Evolutionary conservation across 2,888 invertebrate species (phyloP), one percentile per base, ranked within the genome.

Genomic region (Stenoptilia bipunctidactyla): DNA sequence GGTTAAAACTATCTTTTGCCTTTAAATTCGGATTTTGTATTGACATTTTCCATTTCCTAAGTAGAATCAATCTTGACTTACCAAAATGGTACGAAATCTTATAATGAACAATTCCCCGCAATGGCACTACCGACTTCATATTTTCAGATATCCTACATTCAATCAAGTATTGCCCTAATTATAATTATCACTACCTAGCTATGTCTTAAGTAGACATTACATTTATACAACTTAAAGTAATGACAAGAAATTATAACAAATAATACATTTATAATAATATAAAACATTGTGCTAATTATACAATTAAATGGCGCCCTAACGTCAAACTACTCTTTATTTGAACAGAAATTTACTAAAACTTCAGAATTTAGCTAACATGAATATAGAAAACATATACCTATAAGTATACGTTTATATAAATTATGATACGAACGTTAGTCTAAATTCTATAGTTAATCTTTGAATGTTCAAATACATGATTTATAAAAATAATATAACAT

Each of bases 181-280:
- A 67, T 12, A 66, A 72, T 76, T 76, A 76, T 66, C 69, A 66
- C 76, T 80, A 79, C 72, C 80, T 80, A 80, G 64, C 79, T 80
- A 80, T 69, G 69, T 66, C 73, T 77, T 80, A 79, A 69, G 59
- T 68, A 72, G 76, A 80, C 76, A 69, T 66, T 74, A 73, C 68
- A 76, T 80, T 80, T 82, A 75, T 79, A 82, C 79, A 82, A 77
- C 82, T 82, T 82, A 83, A 76, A 72, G 70, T 83, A 83, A 77
- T 83, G 82, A 83, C 82, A 77, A 83, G 82, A 82, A 69, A 40
- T 65, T 64, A 72, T 69, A 77, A 77, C 71, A 58, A 71, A 76
- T 68, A 71, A 66, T 67, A 65, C 58, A 56, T 61, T 58, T 52
- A 56, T 57, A 67, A 66, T 63, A 61, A 56, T 62, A 65, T 61